Evolutionary conservation across 2,888 invertebrate species (phyloP).

Genomic region (Petrolisthes cinctipes): DNA sequence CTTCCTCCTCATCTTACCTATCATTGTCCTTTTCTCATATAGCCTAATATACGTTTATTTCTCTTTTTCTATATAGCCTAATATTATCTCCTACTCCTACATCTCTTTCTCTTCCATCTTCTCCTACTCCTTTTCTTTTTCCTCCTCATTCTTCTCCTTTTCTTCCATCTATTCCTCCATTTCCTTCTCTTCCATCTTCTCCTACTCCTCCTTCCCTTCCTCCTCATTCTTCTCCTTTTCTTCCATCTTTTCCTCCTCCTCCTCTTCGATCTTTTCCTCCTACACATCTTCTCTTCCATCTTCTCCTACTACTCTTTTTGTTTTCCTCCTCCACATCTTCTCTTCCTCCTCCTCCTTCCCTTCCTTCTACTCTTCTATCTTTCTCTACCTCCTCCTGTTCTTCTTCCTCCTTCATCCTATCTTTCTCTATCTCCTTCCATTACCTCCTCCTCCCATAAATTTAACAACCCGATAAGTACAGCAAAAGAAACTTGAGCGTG

Average conservation of each 20-base stretch:
- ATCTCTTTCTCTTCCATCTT: neutral
- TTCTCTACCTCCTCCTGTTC: neutral
- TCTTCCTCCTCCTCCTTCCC: neutral
- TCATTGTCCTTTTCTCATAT: neutral
- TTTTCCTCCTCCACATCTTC: neutral
- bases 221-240: neutral
- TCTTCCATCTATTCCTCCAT: neutral
- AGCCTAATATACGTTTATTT: neutral
- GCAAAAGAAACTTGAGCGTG: too few species aligned
- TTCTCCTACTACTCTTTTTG: neutral
- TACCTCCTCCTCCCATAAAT: too few species aligned
- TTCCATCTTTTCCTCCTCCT: neutral
- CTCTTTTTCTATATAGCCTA: neutral
- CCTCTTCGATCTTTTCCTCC: neutral
- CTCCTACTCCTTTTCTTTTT: neutral
- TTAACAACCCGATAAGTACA: too few species aligned
- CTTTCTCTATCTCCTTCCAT: neutral
- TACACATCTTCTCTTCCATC: neutral
- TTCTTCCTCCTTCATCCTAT: neutral
- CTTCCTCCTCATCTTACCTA: neutral
- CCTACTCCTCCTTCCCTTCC: neutral
- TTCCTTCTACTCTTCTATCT: neutral
- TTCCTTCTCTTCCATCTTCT: neutral
- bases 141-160: neutral
- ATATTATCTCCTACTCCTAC: neutral